Evolutionary conservation across 2,113 vertebrate species (phyloP).

Genomic region (Aythya baeri): DNA sequence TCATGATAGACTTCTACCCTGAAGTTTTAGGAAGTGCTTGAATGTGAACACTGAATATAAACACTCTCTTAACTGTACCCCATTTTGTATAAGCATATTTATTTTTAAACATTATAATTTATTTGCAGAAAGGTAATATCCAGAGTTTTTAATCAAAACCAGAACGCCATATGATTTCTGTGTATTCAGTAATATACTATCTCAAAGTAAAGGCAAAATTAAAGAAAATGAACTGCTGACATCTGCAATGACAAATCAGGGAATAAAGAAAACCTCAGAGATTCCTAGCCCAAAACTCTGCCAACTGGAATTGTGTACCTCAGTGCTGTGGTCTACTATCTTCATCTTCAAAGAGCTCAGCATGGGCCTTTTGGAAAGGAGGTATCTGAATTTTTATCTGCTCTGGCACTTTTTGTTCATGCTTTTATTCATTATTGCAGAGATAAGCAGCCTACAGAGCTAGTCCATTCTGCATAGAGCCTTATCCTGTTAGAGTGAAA

Average conservation of each 20-base stretch:
- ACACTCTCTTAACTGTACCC: background rate
- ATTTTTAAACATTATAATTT: background rate
- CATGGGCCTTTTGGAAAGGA: background rate
- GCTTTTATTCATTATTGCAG: background rate
- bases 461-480: background rate
- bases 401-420: background rate
- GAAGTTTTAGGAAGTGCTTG: background rate
- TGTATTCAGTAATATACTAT: background rate
- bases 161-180: background rate
- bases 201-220: background rate
- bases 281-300: background rate
- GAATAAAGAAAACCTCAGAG: background rate
- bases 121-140: background rate
- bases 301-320: background rate
- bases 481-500: background rate
- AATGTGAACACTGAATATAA: background rate
- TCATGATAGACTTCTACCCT: background rate
- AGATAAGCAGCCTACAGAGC: background rate
- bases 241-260: background rate
- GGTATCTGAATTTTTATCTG: slow-evolving; percentile 3
- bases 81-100: background rate
- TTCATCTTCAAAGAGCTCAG: background rate
- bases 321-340: background rate
- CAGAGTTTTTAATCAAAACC: background rate
- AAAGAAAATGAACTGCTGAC: background rate